Evolutionary conservation across 2,113 vertebrate species (phyloP).

Genomic region (Perca flavescens): DNA sequence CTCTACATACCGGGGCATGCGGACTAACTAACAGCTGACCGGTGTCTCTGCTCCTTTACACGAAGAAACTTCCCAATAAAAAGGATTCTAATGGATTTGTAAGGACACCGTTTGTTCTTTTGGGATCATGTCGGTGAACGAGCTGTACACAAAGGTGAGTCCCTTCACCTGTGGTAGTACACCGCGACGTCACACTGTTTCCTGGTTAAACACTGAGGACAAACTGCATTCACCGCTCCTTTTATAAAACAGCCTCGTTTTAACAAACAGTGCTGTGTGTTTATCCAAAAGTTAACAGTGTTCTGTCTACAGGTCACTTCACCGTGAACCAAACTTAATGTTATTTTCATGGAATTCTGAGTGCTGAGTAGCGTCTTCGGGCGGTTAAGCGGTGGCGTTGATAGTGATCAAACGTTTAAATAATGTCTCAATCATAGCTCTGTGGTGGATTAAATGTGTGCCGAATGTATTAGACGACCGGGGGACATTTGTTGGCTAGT

Average conservation of each 20-base stretch:
- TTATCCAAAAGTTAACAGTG: too few relatives aligned
- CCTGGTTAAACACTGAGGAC: not conserved
- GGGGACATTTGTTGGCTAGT: fast-evolving
- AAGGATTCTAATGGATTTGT: not conserved
- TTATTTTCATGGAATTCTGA: not conserved
- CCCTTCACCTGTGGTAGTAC: constrained; percentile 35
- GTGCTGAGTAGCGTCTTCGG: not conserved
- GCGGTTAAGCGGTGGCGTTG: fast-evolving
- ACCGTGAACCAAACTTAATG: not conserved
- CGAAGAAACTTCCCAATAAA: not conserved
- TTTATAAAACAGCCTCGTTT: not conserved
- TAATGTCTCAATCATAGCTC: fast-evolving
- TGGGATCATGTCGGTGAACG: constrained; percentile 82
- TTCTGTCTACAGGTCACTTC: not conserved
- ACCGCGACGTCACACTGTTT: not conserved
- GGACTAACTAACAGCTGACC: not conserved
- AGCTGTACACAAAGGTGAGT: constrained; percentile 85
- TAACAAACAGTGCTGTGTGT: not conserved
- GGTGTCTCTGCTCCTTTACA: not conserved
- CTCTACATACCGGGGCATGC: not conserved
- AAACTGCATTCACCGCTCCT: not conserved
- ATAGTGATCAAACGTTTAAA: not conserved
- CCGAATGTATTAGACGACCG: not conserved
- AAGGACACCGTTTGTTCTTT: too few relatives aligned
- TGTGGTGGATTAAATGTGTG: fast-evolving